Percentiles rank a stretch among this genome's conserved stretches.
Evolutionary conservation across 2,113 vertebrate species (phyloP).

Genomic region (Podarcis muralis): DNA sequence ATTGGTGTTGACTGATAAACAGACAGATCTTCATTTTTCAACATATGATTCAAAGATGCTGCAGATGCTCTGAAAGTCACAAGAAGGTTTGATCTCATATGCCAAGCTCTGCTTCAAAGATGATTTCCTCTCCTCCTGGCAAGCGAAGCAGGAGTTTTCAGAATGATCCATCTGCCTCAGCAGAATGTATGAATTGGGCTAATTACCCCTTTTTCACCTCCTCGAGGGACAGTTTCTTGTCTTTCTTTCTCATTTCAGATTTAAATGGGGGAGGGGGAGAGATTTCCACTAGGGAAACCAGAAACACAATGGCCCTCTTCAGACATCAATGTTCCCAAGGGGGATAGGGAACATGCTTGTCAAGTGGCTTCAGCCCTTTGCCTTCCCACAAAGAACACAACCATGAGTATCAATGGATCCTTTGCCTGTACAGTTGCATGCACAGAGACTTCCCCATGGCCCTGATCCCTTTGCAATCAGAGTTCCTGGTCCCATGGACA

Average conservation of each 20-base stretch:
- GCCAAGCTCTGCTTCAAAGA: constrained; percentile 14
- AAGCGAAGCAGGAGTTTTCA: constrained; percentile 39
- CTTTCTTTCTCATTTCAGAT: constrained; percentile 12
- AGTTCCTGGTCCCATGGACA: no score
- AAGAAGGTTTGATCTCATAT: constrained; percentile 21
- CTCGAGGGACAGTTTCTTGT: neutral
- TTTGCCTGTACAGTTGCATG: no score
- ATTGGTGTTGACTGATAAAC: constrained; percentile 7
- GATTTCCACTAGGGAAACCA: neutral
- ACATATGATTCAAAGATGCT: constrained; percentile 25
- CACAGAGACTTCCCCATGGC: no score
- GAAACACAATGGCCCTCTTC: neutral
- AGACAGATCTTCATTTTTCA: constrained; percentile 8
- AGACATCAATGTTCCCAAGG: no score
- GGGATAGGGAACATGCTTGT: no score
- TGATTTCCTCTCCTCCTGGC: constrained; percentile 24
- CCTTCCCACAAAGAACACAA: neutral
- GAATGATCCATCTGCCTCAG: constrained; percentile 2
- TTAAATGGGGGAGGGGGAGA: neutral
- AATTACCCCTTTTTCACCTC: constrained; percentile 20
- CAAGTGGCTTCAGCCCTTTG: neutral
- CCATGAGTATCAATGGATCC: neutral
- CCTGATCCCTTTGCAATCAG: no score
- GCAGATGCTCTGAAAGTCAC: constrained; percentile 21
- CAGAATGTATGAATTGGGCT: constrained; percentile 32